Evolutionary conservation across 2,797 vertebrate species (phyloP).

Genomic region (Alauda arvensis): DNA sequence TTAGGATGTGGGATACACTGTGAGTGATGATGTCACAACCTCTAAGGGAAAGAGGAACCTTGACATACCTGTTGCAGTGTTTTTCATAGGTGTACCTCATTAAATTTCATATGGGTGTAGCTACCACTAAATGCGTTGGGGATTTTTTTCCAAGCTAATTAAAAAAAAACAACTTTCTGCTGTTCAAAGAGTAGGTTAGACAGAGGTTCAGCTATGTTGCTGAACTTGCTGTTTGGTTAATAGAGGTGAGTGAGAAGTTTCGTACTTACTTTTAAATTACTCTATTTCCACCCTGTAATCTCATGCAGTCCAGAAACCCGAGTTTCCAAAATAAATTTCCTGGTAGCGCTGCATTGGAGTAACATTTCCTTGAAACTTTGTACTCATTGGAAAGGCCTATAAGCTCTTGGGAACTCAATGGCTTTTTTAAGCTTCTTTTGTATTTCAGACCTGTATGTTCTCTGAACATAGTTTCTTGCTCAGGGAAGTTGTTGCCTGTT

Average conservation of each 20-base stretch:
- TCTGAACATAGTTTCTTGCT: background rate
- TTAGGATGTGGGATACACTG: background rate
- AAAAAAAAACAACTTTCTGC: background rate
- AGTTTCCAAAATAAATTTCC: background rate
- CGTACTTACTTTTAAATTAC: background rate
- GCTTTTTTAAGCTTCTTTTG: background rate
- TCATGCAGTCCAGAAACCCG: background rate
- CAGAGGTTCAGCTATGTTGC: background rate
- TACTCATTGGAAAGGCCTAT: background rate
- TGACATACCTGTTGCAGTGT: background rate
- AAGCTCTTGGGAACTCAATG: background rate
- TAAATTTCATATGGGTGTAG: background rate
- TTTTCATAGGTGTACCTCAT: background rate
- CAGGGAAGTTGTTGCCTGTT: background rate
- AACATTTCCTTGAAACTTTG: background rate
- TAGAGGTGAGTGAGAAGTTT: background rate
- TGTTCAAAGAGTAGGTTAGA: background rate
- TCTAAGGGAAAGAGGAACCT: background rate
- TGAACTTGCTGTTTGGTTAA: background rate
- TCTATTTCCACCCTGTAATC: background rate
- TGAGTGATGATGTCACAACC: background rate
- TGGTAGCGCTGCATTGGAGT: background rate
- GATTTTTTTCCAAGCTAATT: background rate
- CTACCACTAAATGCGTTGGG: rapidly evolving
- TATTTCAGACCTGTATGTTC: background rate